Base-by-base conservation (phyloP, 2,888 invertebrate genomes). In the Caenorhabditis panamensis region DNA sequence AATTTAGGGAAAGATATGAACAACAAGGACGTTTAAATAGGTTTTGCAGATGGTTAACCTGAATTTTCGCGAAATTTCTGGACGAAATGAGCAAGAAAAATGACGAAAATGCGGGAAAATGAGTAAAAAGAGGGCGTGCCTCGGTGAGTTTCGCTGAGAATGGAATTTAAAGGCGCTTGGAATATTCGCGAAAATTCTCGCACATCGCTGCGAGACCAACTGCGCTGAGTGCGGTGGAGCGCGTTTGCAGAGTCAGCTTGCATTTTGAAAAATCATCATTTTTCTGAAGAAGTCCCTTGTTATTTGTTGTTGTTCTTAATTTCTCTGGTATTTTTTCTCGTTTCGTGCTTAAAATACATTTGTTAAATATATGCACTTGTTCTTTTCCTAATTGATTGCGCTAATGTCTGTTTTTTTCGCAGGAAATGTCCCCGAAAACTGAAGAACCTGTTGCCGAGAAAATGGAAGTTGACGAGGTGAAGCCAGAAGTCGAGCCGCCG, bases 381-480 rank as follows among this genome's bases (percentile, higher is more conserved):
- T n/a, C n/a, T n/a, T n/a, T n/a, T n/a, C n/a, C n/a, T n/a, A n/a
- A 31, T 31, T 9, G 31, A 31, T 31, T 31, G 4, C 9, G 4
- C 31, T 6, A 4, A 31, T 31, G 31, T 9, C 31, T 31, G 9
- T 31, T 31, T 31, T 31, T 31, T 31, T 9, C 9, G 31, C 64
- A 64, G 59, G 54, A 61, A 28, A 66, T 61, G 71, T 11, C 63
- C 1, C 76, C 72, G 11, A 69, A 54, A 76, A 49, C 75, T 37
- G 67, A 62, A n/a, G 61, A 69, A 22, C 18, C 73, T 22, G 56
- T 22, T 26, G 85, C 81, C 22, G 85, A 85, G 51, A 86, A 86
- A 68, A 88, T 88, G 88, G 88, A 88, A 59, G 87, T 88, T 1
- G 88, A 88, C 47, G 82, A 83, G 22, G 63, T 49, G 28, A 80